phyloP scores from a whole-genome alignment of 64 coral and sea anemone genomes.

The Montipora sp. region DNA sequence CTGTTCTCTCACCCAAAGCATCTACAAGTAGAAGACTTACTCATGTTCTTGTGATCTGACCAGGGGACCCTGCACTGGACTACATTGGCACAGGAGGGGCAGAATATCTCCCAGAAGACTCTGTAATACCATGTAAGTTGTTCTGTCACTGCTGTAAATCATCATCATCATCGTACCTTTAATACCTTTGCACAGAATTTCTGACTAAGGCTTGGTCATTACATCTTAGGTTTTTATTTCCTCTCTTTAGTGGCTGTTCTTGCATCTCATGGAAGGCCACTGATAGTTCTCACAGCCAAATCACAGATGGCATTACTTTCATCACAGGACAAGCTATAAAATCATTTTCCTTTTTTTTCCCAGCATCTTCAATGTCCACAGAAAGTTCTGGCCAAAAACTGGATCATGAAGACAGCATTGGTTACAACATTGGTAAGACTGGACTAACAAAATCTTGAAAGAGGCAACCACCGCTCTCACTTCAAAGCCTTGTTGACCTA shows the following conservation, averaged over 20 bases:
- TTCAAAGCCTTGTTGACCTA: not conserved
- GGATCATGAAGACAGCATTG: not conserved
- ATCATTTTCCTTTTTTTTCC: not conserved
- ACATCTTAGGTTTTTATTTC: too few species aligned
- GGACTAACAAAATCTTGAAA: not conserved
- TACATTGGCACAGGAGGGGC: conserved; percentile 83
- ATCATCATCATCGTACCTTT: not conserved
- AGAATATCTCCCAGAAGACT: conserved; percentile 27
- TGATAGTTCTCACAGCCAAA: too few species aligned
- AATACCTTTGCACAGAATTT: too few species aligned
- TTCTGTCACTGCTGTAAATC: not conserved
- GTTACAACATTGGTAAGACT: conserved; percentile 41
- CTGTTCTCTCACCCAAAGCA: not conserved
- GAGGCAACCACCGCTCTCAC: not conserved
- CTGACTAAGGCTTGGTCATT: too few species aligned
- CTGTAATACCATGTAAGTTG: conserved; percentile 38
- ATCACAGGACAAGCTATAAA: not conserved
- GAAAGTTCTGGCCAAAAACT: not conserved
- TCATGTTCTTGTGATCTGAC: not conserved
- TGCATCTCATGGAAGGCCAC: too few species aligned
- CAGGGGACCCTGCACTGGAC: conserved; percentile 90
- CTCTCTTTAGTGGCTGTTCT: too few species aligned
- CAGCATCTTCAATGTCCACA: not conserved
- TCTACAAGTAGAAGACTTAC: not conserved
- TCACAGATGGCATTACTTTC: too few species aligned